Evolutionary conservation across 2,113 vertebrate species (phyloP).

Genomic region (Nerophis ophidion): DNA sequence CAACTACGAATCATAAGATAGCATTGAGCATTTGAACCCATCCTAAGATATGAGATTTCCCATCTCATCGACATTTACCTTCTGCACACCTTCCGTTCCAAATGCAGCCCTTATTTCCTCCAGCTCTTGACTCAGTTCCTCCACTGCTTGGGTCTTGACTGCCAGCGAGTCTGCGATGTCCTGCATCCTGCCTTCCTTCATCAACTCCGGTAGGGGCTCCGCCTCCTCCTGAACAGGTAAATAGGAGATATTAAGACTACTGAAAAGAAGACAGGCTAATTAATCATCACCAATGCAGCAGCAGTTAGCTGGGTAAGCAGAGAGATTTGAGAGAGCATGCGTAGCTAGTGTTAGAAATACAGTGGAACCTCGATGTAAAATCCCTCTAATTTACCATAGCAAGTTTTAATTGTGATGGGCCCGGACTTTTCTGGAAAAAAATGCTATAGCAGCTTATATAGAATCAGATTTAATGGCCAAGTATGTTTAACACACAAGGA

Average conservation of each 20-base stretch:
- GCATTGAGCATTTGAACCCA: neutral
- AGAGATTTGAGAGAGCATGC: conserved; percentile 8
- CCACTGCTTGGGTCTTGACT: conserved; percentile 79
- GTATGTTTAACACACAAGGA: too few species aligned
- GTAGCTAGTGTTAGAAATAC: neutral
- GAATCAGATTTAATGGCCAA: too few species aligned
- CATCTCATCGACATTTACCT: conserved; percentile 66
- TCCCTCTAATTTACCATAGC: too few species aligned
- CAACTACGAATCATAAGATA: conserved; percentile 67
- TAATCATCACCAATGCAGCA: conserved; percentile 12
- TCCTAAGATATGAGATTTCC: neutral
- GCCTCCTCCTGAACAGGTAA: conserved; percentile 72
- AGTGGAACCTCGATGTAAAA: neutral
- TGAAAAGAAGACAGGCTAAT: neutral
- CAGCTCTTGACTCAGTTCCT: conserved; percentile 83
- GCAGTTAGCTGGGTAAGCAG: conserved; percentile 26
- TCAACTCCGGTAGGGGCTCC: conserved; percentile 74
- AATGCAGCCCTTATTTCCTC: conserved; percentile 82
- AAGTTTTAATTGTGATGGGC: too few species aligned
- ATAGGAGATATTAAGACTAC: neutral
- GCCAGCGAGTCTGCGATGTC: conserved; percentile 80
- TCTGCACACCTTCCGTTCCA: conserved; percentile 87
- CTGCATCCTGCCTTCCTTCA: conserved; percentile 69
- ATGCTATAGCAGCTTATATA: too few species aligned
- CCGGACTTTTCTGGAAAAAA: too few species aligned